Base-by-base conservation (phyloP, 2,113 vertebrate species). In the Camarhynchus parvulus region DNA sequence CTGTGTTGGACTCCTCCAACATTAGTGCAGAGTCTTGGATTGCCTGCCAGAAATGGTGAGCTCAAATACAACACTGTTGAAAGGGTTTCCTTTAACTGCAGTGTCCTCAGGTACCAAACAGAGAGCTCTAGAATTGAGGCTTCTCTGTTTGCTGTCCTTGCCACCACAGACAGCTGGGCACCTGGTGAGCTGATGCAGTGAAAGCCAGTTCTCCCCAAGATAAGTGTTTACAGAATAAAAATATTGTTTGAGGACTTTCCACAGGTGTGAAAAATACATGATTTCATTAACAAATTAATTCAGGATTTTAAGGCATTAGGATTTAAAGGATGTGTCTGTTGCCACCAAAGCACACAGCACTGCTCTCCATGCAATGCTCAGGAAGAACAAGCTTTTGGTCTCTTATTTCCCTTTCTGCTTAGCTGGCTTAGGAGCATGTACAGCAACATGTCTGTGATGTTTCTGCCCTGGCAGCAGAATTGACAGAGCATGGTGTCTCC, bases 11-110 rank as follows among this genome's bases (percentile, higher is more conserved):
- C 5, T 20, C 41, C 16, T 93, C 22, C 18, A n/a, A 5, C 1
- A 0, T 11, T 13, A 33, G 14, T n/a, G 2, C 0, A 0, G 15
- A 47, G 35, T 15, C 42, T 16, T 44, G 39, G 39, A 25, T 16
- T 61, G 17, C 18, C 41, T 69, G 25, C 27, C 46, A 59, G 52
- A 50, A 64, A 27, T 12, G 11, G 21, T 42, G n/a, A 92, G 6
- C 27, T 44, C 16, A 30, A 69, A n/a, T 31, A 8, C 17, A 19
- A 3, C 0, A 9, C 16, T 41, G 2, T 3, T 46, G 17, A 59
- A 63, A 72, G 5, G 10, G 15, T 37, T 86, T 63, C 12, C 42
- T 89, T 92, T 31, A 16, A 4, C 28, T 27, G 22, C 4, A 31
- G 13, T 11, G 14, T 31, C 31, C 63, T 74, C 22, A 47, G 18